A percentile compares a stretch with the other conserved stretches of the same genome.
Evolutionary conservation across 2,888 invertebrate species (phyloP).

Genomic region (Eristalis tenax): DNA sequence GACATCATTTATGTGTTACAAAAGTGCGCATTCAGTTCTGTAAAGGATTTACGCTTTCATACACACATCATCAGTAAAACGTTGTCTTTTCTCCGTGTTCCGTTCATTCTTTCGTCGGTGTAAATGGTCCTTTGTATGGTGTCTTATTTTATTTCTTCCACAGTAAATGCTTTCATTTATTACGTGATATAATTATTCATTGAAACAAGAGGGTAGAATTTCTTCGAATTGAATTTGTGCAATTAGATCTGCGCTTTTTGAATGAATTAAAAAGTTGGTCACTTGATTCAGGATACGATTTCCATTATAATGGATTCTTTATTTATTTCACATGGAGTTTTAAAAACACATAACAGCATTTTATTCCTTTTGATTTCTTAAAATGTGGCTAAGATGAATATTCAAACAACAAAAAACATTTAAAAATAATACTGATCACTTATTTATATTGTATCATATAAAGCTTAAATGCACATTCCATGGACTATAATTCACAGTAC

Average conservation of each 20-base stretch:
- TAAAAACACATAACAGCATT: too few relatives aligned
- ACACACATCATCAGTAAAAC: constrained; percentile 41
- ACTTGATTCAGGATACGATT: neutral
- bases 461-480: constrained; percentile 17
- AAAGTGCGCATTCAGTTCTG: constrained; percentile 50
- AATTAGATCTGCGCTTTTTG: constrained; percentile 8
- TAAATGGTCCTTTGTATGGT: constrained; percentile 1
- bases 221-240: constrained; percentile 25
- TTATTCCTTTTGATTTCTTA: too few relatives aligned
- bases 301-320: neutral
- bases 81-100: constrained; percentile 10
- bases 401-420: neutral
- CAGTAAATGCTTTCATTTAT: constrained; percentile 44
- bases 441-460: constrained; percentile 10
- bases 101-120: constrained; percentile 12
- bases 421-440: neutral
- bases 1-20: constrained; percentile 56
- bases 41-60: constrained; percentile 49
- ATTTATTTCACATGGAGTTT: neutral
- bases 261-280: constrained; percentile 1
- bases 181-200: constrained; percentile 49
- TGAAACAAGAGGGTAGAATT: neutral
- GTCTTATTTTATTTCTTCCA: constrained; percentile 45
- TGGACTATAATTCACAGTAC: constrained; percentile 20
- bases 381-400: too few relatives aligned